Evolutionary conservation across 2,797 vertebrate genomes (phyloP), one percentile per base, ranked within the genome.

Genomic region (Arnoldichthys spilopterus): DNA sequence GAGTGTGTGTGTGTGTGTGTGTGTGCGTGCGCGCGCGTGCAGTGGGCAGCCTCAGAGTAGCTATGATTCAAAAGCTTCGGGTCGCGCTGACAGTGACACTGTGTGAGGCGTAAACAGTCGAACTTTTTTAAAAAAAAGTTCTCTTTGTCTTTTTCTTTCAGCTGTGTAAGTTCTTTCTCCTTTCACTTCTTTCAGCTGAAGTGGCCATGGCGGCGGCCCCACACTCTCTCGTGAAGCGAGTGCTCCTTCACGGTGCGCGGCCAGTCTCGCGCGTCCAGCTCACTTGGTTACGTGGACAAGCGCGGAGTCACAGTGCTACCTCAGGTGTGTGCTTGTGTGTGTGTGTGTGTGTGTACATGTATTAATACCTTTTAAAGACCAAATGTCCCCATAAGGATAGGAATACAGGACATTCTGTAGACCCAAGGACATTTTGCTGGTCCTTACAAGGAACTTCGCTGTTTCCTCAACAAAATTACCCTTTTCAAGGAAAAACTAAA

Each of bases 301-400:
- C 59, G 68, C 84, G 75, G 74, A 76, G 43, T 75, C 32, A 47
- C 77, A 67, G 74, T 63, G 74, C 53, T 32, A 51, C 62, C 34
- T 49, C 85, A 81, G 82, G 85, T 86, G 20, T 64, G 73, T 73
- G 40, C 30, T 34, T 20, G 40, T 12, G 72, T 61, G 43, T 59
- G 37, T 45, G 37, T 16, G 54, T 45, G 24, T 59, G 64, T 26
- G 37, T 2, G 30, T 6, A n/a, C n/a, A n/a, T n/a, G n/a, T n/a
- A n/a, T n/a, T n/a, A n/a, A n/a, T n/a, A n/a, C n/a, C n/a, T n/a
- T n/a, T n/a, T n/a, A n/a, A n/a, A n/a, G n/a, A n/a, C n/a, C n/a
- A n/a, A n/a, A n/a, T n/a, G n/a, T n/a, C n/a, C n/a, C n/a, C n/a
- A n/a, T n/a, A n/a, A n/a, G n/a, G n/a, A n/a, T n/a, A n/a, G n/a